Percentiles rank a stretch among this genome's conserved stretches.
These are phyloP conservation scores for Rhagium mordax DNA, from an alignment of 2,888 invertebrate species.

Conservation along the genomic window DNA sequence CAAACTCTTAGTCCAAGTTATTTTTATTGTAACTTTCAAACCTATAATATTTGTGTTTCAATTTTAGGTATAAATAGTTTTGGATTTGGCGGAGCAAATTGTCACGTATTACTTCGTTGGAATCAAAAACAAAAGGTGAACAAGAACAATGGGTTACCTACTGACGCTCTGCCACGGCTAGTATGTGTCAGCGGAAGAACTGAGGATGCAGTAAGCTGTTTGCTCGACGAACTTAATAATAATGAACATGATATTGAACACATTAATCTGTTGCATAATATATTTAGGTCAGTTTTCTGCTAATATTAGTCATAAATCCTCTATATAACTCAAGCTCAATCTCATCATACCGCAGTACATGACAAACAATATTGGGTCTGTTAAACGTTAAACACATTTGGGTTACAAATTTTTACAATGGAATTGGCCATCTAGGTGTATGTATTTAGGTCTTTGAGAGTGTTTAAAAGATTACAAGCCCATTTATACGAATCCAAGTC, in stretches of 20 bases:
- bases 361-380: too few species aligned
- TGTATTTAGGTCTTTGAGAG: too few species aligned
- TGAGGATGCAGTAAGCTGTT: constrained; percentile 78
- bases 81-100: constrained; percentile 94
- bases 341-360: too few species aligned
- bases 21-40: too few species aligned
- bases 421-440: too few species aligned
- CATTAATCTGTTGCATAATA: constrained; percentile 56
- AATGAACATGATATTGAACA: constrained; percentile 63
- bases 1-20: too few species aligned
- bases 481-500: too few species aligned
- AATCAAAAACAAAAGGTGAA: constrained; percentile 76
- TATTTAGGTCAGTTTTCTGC: constrained; percentile 76
- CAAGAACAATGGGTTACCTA: constrained; percentile 73
- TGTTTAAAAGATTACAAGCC: too few species aligned
- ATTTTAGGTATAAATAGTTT: constrained; percentile 87
- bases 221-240: constrained; percentile 77
- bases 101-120: constrained; percentile 79
- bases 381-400: too few species aligned
- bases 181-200: constrained; percentile 86
- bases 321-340: too few species aligned
- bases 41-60: background rate
- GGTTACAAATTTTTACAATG: too few species aligned
- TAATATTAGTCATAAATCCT: too few species aligned
- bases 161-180: constrained; percentile 81